Evolutionary conservation across 2,797 vertebrate genomes (phyloP).

Genomic region (Distichodus sexfasciatus): DNA sequence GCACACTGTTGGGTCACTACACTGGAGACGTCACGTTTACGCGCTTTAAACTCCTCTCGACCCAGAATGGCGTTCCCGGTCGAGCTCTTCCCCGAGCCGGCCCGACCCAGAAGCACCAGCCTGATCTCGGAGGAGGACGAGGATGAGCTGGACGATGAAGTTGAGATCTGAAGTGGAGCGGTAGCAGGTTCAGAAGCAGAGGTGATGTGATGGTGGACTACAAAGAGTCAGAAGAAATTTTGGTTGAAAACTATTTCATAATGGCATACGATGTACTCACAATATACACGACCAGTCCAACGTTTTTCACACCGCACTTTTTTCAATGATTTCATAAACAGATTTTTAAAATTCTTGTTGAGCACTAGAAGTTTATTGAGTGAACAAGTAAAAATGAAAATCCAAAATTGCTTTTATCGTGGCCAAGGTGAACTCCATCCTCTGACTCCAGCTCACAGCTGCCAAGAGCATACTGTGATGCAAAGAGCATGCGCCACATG

Average conservation of each 20-base stretch:
- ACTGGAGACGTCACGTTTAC: conserved; percentile 39
- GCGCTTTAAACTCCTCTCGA: conserved; percentile 57
- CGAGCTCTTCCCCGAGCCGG: conserved; percentile 71
- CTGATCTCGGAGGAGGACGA: conserved; percentile 58
- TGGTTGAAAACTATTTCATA: background rate
- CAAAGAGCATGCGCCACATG: too few relatives aligned
- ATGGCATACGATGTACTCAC: background rate
- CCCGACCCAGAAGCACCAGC: conserved; percentile 70
- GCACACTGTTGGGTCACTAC: conserved; percentile 61
- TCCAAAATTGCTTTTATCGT: too few relatives aligned
- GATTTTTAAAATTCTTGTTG: too few relatives aligned
- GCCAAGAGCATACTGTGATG: too few relatives aligned
- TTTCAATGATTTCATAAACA: too few relatives aligned
- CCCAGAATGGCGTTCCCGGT: conserved; percentile 70
- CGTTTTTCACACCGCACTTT: too few relatives aligned
- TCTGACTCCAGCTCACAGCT: too few relatives aligned
- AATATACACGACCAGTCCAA: too few relatives aligned
- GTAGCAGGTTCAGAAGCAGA: background rate
- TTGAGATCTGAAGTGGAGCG: background rate
- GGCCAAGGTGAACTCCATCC: too few relatives aligned
- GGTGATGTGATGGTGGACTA: background rate
- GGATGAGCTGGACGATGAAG: background rate
- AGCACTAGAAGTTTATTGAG: too few relatives aligned
- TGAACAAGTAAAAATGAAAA: too few relatives aligned
- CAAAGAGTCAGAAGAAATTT: background rate